These are phyloP conservation scores for Acanthochromis polyacanthus DNA, from an alignment of 2,113 vertebrate genomes.

Conservation along the genomic window DNA sequence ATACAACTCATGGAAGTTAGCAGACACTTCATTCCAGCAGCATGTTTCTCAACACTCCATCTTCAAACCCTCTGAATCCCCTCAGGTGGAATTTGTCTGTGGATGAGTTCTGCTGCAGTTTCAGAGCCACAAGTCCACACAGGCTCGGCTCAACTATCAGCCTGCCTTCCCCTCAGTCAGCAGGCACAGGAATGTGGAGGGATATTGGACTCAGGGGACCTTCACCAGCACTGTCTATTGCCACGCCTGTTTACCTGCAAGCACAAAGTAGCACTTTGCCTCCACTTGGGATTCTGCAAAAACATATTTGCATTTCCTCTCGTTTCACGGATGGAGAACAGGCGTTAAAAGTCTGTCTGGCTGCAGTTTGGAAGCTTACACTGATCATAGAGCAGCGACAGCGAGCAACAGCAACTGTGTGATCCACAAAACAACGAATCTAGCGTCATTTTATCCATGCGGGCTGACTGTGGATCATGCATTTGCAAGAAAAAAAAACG, in stretches of 20 bases:
- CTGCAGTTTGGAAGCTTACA: conserved; percentile 13
- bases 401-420: not conserved
- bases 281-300: not conserved
- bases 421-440: not conserved
- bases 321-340: not conserved
- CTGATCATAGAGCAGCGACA: not conserved
- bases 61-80: conserved; percentile 1
- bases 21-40: not conserved
- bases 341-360: conserved; percentile 2
- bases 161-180: conserved; percentile 29
- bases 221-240: not conserved
- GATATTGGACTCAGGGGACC: conserved; percentile 25
- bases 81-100: conserved; percentile 50
- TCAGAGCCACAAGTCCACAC: conserved; percentile 56
- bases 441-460: not conserved
- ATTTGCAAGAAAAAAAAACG: not conserved
- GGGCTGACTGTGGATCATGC: not conserved
- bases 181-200: conserved; percentile 63
- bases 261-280: conserved; percentile 18
- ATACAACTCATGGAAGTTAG: not conserved
- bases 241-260: conserved; percentile 68
- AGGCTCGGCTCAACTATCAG: conserved; percentile 47
- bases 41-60: conserved; percentile 3
- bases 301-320: not conserved
- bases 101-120: not conserved